Conservation (phyloP, 1,140 invertebrate species). For the Sitodiplosis mosellana region DNA sequence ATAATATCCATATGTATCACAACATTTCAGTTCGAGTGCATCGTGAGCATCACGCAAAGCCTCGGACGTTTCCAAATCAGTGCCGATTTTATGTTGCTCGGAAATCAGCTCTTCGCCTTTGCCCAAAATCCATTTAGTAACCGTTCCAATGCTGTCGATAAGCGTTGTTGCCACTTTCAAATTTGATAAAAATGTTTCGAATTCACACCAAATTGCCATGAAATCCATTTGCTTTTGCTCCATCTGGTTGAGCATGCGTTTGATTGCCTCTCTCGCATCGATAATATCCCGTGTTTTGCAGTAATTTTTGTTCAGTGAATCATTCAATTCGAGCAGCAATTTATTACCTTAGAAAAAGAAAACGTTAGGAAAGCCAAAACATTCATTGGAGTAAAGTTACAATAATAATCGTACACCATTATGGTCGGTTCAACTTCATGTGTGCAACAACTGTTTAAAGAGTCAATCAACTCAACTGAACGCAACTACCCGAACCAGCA, state of each 20-base stretch:
- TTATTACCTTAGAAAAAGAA: neutral
- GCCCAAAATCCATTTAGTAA: slow-evolving; percentile 60
- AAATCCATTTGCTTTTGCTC: slow-evolving; percentile 39
- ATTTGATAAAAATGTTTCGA: slow-evolving; percentile 36
- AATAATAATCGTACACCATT: too few relatives aligned
- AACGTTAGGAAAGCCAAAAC: too few relatives aligned
- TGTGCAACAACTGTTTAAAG: too few relatives aligned
- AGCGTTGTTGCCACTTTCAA: slow-evolving; percentile 38
- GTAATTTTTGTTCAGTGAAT: slow-evolving; percentile 18
- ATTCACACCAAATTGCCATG: slow-evolving; percentile 36
- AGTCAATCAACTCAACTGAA: too few relatives aligned
- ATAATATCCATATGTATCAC: slow-evolving; percentile 54
- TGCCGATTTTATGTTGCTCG: slow-evolving; percentile 48
- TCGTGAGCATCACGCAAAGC: slow-evolving; percentile 51
- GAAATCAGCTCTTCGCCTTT: slow-evolving; percentile 52
- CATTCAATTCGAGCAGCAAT: neutral
- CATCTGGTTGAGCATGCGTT: slow-evolving; percentile 34
- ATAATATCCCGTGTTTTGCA: slow-evolving; percentile 34
- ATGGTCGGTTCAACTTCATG: too few relatives aligned
- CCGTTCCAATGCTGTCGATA: slow-evolving; percentile 41
- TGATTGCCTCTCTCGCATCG: slow-evolving; percentile 36
- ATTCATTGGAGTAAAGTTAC: too few relatives aligned
- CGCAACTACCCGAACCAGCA: too few relatives aligned
- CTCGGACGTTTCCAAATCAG: slow-evolving; percentile 49
- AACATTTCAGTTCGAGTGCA: slow-evolving; percentile 54